phyloP scores from a whole-genome alignment of 1,140 invertebrate genomes.

The Nomia melanderi region DNA sequence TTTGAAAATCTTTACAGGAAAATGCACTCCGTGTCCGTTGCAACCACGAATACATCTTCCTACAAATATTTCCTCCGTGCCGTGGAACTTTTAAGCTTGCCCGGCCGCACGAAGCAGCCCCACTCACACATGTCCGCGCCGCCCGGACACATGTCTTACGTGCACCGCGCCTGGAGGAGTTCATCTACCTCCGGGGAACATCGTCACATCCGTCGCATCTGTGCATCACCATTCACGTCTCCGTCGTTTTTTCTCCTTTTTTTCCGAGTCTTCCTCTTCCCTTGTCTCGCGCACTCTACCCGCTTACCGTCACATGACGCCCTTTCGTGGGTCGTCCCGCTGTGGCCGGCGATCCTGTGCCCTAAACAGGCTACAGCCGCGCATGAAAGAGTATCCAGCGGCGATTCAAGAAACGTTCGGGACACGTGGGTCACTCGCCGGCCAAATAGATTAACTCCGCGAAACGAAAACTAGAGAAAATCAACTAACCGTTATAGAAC shows the following conservation, averaged over 20 bases:
- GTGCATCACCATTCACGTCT: constrained; percentile 73
- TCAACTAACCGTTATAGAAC: too few species aligned
- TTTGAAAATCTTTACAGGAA: too few species aligned
- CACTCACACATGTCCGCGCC: background rate
- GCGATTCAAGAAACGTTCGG: too few species aligned
- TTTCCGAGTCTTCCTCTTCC: constrained; percentile 27
- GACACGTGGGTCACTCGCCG: too few species aligned
- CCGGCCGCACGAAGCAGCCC: background rate
- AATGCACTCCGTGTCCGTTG: background rate
- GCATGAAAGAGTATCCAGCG: constrained; percentile 37
- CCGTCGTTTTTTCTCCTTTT: constrained; percentile 65
- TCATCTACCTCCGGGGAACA: constrained; percentile 39
- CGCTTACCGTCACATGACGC: constrained; percentile 61
- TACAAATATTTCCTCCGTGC: background rate
- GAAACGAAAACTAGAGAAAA: too few species aligned
- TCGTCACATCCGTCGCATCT: constrained; percentile 78
- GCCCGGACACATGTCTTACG: background rate
- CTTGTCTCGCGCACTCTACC: constrained; percentile 33
- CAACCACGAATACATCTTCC: constrained; percentile 2
- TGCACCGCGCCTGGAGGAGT: constrained; percentile 11
- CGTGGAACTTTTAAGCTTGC: background rate
- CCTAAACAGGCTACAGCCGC: constrained; percentile 53
- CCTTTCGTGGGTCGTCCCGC: constrained; percentile 50
- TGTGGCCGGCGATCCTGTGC: constrained; percentile 5
- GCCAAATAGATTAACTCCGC: too few species aligned